Conservation (phyloP, 2,888 invertebrate species). For the Mylabris sibirica region DNA sequence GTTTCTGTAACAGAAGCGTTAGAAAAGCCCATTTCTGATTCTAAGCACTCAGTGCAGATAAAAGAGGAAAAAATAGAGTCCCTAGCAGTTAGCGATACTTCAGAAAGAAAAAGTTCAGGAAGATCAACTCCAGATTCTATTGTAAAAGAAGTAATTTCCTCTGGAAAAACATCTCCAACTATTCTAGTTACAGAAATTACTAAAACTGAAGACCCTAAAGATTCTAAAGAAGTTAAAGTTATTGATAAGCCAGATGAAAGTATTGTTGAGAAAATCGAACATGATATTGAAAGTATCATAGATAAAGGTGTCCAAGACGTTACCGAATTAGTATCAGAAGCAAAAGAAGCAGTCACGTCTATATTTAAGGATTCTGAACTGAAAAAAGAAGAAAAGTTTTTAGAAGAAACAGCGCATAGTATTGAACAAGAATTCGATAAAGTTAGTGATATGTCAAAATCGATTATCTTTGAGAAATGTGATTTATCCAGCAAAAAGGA, state of each 20-base stretch:
- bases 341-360: neutral
- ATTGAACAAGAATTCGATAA: slow-evolving; percentile 33
- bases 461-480: slow-evolving; percentile 36
- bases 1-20: neutral
- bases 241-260: neutral
- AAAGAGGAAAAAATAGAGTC: neutral
- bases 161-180: slow-evolving; percentile 6
- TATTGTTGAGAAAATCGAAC: slow-evolving; percentile 6
- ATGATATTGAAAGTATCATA: slow-evolving; percentile 15
- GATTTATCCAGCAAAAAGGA: slow-evolving; percentile 9
- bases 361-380: neutral
- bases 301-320: slow-evolving; percentile 22
- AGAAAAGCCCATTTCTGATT: neutral
- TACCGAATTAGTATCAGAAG: neutral
- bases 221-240: neutral
- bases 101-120: neutral
- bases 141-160: neutral
- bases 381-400: slow-evolving; percentile 36
- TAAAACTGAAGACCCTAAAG: neutral
- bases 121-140: neutral
- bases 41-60: neutral
- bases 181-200: neutral
- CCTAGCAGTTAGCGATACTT: neutral
- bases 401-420: slow-evolving; percentile 32
- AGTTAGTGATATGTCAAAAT: slow-evolving; percentile 33